Base-by-base conservation (phyloP, 1,140 invertebrate genomes). In the Antheraea mylitta region DNA sequence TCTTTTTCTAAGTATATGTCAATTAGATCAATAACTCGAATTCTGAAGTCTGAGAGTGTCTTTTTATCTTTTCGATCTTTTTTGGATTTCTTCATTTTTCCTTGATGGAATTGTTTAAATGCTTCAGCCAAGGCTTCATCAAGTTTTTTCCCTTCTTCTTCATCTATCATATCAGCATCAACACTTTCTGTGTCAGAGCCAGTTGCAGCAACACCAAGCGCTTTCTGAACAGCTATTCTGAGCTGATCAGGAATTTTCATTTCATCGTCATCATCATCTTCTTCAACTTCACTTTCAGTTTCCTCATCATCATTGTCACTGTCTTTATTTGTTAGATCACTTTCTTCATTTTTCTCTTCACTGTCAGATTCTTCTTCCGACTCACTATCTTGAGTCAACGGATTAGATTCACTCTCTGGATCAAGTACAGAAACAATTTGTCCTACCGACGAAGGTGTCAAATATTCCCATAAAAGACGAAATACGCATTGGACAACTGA, bases 351-450 rank as follows among this genome's bases (percentile, higher is more conserved):
- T 42, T 66, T 69, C 18, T 30, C 42, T 18, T 88, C 79, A n/a
- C 82, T 82, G 22, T 83, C 80, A 60, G 89, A 85, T 61, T 58
- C 65, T 61, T 74, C 69, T 67, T 72, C 73, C 0, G 69, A 68
- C 4, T 71, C 73, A 36, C 64, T 48, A 22, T 94, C 89, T 66
- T 89, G 75, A 48, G 75, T 84, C 42, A 96, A 83, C 18, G 94
- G 94, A 89, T 94, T 94, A 66, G 93, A 90, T 58, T 94, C 94
- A 78, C 92, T 95, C 78, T 94, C 94, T 45, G 95, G 94, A 85
- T 96, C 94, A 38, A 96, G 84, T 36, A 96, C 95, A n/a, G 94
- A 94, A 58, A 97, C 90, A 81, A 97, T 95, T 85, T 96, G 95
- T 75, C 95, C 93, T 67, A 97, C 89, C 16, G 95, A 94, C 18